Evolutionary conservation across 2,888 invertebrate genomes (phyloP).

Genomic region (Eulithis testata): DNA sequence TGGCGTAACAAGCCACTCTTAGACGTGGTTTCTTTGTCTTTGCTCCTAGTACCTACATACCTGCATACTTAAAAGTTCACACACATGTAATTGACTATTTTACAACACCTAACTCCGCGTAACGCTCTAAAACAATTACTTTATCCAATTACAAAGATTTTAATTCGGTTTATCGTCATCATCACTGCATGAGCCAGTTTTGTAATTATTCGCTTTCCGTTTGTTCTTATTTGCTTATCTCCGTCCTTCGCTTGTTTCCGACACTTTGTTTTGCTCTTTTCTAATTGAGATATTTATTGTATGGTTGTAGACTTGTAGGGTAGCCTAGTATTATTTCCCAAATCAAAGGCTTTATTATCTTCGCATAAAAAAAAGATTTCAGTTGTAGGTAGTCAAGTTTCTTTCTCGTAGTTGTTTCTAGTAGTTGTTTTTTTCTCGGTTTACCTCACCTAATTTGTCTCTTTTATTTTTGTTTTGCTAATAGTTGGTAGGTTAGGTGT

Average conservation of each 20-base stretch:
- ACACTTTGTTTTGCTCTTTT: not conserved
- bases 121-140: conserved; percentile 28
- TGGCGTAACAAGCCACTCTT: not conserved
- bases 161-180: conserved; percentile 35
- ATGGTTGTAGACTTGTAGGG: too few relatives aligned
- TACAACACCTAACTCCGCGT: conserved; percentile 14
- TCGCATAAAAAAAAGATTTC: too few relatives aligned
- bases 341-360: too few relatives aligned
- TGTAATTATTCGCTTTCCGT: conserved; percentile 46
- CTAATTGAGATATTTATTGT: not conserved
- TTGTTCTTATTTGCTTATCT: conserved; percentile 49
- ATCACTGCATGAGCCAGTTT: conserved; percentile 38
- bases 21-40: not conserved
- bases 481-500: not conserved
- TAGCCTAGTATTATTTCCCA: too few relatives aligned
- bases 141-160: conserved; percentile 23
- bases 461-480: too few relatives aligned
- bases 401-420: too few relatives aligned
- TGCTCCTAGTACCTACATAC: not conserved
- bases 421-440: too few relatives aligned
- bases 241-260: conserved; percentile 41
- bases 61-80: conserved; percentile 2
- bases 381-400: too few relatives aligned
- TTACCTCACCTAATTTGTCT: too few relatives aligned
- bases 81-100: conserved; percentile 7